Evolutionary conservation across 2,113 vertebrate genomes (phyloP), one percentile per base, ranked within the genome.

Genomic region (Pelodiscus sinensis): DNA sequence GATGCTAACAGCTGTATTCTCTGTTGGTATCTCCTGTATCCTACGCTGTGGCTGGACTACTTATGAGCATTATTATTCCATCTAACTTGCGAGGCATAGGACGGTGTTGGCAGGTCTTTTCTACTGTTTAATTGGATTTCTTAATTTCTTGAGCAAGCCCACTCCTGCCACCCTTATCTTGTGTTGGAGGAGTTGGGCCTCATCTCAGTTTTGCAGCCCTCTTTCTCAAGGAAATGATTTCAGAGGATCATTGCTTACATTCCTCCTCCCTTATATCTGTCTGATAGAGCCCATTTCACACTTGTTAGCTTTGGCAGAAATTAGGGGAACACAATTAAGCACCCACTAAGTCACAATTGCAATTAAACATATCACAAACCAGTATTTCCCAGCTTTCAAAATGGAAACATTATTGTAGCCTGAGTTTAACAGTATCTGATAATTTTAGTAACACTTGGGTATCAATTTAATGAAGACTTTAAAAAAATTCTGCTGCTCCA

Each of bases 141-240:
- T 56, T 44, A 6, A 0, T 73, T 79, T 86, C 60, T 27, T 4
- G 4, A 0, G 22, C 1, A 10, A 54, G 18, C 0, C 0, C 51
- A 87, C 50, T 0, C 0, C 38, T 35, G 21, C 2, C 15, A 0
- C 27, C 27, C 0, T 2, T 55, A 68, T 0, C 0, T 1, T n/a
- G 85, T 10, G 12, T 51, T 1, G 8, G 0, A 5, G 38, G 78
- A 38, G 68, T 19, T 68, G 16, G n/a, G 65, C 65, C 18, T 79
- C 82, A 19, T n/a, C 51, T n/a, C 15, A 13, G 25, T 24, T 84
- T 35, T 16, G 60, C 75, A 60, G 83, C 52, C 2, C 31, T 77
- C 80, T 60, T 86, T 38, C 87, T 50, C 1, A 15, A 3, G 0
- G 0, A 19, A 31, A 8, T 79, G 75, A 9, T 8, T 81, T 58